Base-by-base conservation (phyloP, 2,888 invertebrate genomes). In the Eueremaeus valkanovi region DNA sequence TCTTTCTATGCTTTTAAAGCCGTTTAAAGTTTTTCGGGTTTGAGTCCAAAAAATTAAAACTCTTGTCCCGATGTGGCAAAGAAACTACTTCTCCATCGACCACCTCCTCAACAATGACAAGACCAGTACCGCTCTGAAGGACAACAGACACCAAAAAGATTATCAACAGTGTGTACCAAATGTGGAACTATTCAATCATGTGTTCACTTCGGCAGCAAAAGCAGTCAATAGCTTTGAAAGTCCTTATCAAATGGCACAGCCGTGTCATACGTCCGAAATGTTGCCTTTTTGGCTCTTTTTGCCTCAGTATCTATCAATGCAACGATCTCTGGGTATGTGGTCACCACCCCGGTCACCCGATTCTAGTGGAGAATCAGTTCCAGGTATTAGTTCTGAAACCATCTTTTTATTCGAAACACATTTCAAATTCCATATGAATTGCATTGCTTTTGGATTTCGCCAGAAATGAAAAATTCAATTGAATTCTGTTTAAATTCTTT, bases 81-180 rank as follows among this genome's bases (percentile, higher is more conserved):
- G 9, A 61, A 61, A 61, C 61, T 61, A 61, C 31, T 61, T 61
- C 16, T 31, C 61, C 3, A 61, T 61, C 3, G 61, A 61, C 31
- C 11, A 31, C 31, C 61, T 61, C 18, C 31, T 61, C 16, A 31
- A 8, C 31, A 61, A 61, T n/a, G 61, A 61, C 31, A 61, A 61
- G 31, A 61, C 6, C 16, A 31, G 24, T 2, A 27, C n/a, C 16
- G 58, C 8, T 61, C 18, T 27, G 16, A 58, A 24, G 13, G 58
- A 11, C 9, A 27, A 27, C 27, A 13, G 27, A 21, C n/a, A 21
- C 18, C 51, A 18, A 18, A 51, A 18, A 18, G 18, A 27, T 58
- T 27, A 27, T 58, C 58, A 27, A 21, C 58, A 58, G 21, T 27
- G 58, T 58, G 24, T 27, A 58, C 27, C 21, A 9, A 21, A 27